Percentiles rank a stretch among this genome's conserved stretches.
These are phyloP conservation scores for Zaprionus lineosus DNA, from an alignment of 2,888 invertebrate genomes.

Conservation along the genomic window DNA sequence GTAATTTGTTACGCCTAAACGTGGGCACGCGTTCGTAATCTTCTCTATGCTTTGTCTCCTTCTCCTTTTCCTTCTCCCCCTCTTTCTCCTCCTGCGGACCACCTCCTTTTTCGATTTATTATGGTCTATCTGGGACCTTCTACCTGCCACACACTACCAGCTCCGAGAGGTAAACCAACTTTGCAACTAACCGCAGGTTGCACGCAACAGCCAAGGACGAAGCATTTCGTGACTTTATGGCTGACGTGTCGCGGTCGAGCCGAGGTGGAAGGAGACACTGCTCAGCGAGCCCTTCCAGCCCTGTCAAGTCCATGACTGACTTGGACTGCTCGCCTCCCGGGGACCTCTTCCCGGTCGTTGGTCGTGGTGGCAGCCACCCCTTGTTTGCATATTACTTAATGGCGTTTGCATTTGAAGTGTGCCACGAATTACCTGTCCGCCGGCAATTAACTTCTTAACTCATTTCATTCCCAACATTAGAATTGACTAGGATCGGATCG, in stretches of 20 bases:
- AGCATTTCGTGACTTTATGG: constrained; percentile 75
- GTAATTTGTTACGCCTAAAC: constrained; percentile 82
- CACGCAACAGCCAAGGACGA: constrained; percentile 65
- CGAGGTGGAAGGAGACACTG: background rate
- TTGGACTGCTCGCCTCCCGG: constrained; percentile 36
- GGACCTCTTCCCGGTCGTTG: constrained; percentile 12
- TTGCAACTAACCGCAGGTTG: constrained; percentile 54
- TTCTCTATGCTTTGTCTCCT: constrained; percentile 1
- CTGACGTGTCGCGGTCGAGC: constrained; percentile 67
- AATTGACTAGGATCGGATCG: constrained; percentile 20
- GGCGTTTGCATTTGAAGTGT: constrained; percentile 73
- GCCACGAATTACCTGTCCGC: constrained; percentile 77
- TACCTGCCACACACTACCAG: background rate
- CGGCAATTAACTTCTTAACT: constrained; percentile 77
- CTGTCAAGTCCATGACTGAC: constrained; percentile 72
- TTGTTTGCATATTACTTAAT: constrained; percentile 79
- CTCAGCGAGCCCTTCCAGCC: constrained; percentile 1
- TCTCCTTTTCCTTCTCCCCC: background rate
- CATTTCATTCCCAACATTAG: constrained; percentile 60
- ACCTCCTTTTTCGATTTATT: too few relatives aligned
- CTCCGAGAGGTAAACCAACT: constrained; percentile 47
- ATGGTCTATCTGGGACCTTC: background rate
- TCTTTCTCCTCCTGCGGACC: constrained; percentile 3
- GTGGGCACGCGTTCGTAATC: constrained; percentile 75
- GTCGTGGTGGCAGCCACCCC: constrained; percentile 49